Evolutionary conservation across 2,797 vertebrate genomes (phyloP), one percentile per base, ranked within the genome.

Genomic region (Otus scops): DNA sequence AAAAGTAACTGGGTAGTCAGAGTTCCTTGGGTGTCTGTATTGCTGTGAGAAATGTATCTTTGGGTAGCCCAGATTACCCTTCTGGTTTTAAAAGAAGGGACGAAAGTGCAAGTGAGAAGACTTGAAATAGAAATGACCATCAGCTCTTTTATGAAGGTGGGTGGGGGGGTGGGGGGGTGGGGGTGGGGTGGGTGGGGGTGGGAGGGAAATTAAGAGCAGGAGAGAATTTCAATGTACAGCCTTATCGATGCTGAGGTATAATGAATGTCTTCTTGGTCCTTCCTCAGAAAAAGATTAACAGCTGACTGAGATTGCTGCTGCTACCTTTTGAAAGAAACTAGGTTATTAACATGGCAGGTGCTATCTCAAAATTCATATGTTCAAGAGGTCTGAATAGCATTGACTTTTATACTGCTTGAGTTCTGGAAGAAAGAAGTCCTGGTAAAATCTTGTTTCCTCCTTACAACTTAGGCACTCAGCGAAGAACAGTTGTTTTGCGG

Each of bases 401-500:
- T 59, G 53, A 39, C 57, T 89, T 90, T 89, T 73, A 81, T 91
- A 69, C 30, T 57, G 8, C 16, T 39, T 18, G 30, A 64, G 16
- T 50, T 64, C 61, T 30, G 26, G 20, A 14, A 15, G 16, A 39
- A 56, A 47, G 67, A 74, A 71, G 4, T 74, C 43, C 30, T 57
- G 12, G 17, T 47, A 79, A 94, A 92, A 43, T 28, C 1, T 59
- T 59, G 5, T 85, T 94, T 87, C 22, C 5, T 84, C 7, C 34
- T 61, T 85, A 43, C 53, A 39, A 67, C 7, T 45, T 80, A 98
- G 97, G 73, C 47, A 16, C 26, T 26, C 73, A 34, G 95, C 76
- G 73, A 82, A 91, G 80, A 96, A 14, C 75, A 84, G 69, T 92
- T 6, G 1, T 89, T 95, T 97, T 64, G 97, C 95, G 83, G 97